Percentiles rank a stretch among this genome's conserved stretches.
These are phyloP conservation scores for Diacarnus erythraeanus DNA, from an alignment of 37 sponge, comb jelly and placozoan species.

Conservation along the genomic window DNA sequence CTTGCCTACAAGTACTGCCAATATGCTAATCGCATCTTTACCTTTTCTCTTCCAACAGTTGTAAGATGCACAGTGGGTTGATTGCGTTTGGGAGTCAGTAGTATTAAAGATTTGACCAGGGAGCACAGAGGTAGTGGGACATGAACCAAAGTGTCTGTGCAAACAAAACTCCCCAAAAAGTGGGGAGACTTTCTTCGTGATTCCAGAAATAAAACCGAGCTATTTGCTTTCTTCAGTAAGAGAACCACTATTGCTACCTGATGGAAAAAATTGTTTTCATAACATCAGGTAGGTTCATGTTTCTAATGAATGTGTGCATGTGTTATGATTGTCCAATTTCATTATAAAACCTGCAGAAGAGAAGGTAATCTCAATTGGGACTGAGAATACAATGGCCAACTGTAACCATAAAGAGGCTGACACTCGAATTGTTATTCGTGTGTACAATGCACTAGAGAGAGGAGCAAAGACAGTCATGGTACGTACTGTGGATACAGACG, in stretches of 20 bases:
- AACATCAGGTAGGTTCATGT: too few species aligned
- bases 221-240: slow-evolving; percentile 43
- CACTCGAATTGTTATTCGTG: slow-evolving; percentile 19
- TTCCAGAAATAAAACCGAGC: slow-evolving; percentile 34
- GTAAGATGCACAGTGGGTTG: not conserved
- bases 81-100: not conserved
- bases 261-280: slow-evolving; percentile 18
- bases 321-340: too few species aligned
- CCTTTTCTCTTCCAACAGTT: slow-evolving; percentile 6
- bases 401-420: slow-evolving; percentile 38
- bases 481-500: slow-evolving; percentile 4
- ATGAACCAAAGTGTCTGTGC: slow-evolving; percentile 4
- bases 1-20: too few species aligned
- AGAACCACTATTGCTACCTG: slow-evolving; percentile 10
- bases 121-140: slow-evolving; percentile 8
- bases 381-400: not conserved
- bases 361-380: too few species aligned
- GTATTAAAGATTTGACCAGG: slow-evolving; percentile 6
- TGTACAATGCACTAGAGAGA: slow-evolving; percentile 29
- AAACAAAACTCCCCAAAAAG: slow-evolving; percentile 20
- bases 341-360: too few species aligned
- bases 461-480: slow-evolving; percentile 22
- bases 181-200: slow-evolving; percentile 43
- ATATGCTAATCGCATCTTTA: slow-evolving; percentile 3
- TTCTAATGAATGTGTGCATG: too few species aligned